Conservation (phyloP, 2,113 vertebrate species). For the Stegastes partitus region DNA sequence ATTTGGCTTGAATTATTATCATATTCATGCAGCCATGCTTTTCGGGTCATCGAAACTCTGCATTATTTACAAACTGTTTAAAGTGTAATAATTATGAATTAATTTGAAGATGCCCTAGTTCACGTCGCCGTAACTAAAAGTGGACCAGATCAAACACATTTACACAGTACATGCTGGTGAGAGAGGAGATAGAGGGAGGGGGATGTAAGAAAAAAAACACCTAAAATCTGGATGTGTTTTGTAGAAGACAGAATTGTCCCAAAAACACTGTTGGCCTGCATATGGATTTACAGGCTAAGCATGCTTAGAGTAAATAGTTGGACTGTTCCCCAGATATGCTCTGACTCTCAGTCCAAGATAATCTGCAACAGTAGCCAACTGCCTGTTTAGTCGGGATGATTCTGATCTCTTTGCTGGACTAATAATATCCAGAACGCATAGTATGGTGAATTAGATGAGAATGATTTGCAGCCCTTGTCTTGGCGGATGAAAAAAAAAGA, state of each 20-base stretch:
- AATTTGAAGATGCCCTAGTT: neutral
- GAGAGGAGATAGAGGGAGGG: accelerated
- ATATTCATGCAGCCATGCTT: neutral
- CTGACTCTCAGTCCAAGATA: conserved; percentile 55
- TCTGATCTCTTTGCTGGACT: conserved; percentile 58
- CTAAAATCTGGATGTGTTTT: conserved; percentile 15
- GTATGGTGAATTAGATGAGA: conserved; percentile 43
- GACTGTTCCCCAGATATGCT: conserved; percentile 66
- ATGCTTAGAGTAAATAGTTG: conserved; percentile 68
- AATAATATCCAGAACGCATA: conserved; percentile 33
- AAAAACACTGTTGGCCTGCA: conserved; percentile 58
- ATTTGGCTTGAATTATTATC: neutral
- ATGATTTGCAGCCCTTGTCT: conserved; percentile 23
- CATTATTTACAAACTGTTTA: neutral
- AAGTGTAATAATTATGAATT: neutral
- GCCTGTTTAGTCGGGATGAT: conserved; percentile 49
- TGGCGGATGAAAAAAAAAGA: conserved; percentile 28
- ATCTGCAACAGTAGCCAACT: conserved; percentile 67
- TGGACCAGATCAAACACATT: conserved; percentile 9
- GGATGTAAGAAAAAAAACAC: neutral
- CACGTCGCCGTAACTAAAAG: neutral
- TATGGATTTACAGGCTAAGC: conserved; percentile 68
- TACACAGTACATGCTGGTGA: neutral
- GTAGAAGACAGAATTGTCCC: conserved; percentile 56
- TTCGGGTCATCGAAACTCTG: neutral